Evolutionary conservation across 2,888 invertebrate species (phyloP), one percentile per base, ranked within the genome.

Genomic region (Napeogenes sylphis): DNA sequence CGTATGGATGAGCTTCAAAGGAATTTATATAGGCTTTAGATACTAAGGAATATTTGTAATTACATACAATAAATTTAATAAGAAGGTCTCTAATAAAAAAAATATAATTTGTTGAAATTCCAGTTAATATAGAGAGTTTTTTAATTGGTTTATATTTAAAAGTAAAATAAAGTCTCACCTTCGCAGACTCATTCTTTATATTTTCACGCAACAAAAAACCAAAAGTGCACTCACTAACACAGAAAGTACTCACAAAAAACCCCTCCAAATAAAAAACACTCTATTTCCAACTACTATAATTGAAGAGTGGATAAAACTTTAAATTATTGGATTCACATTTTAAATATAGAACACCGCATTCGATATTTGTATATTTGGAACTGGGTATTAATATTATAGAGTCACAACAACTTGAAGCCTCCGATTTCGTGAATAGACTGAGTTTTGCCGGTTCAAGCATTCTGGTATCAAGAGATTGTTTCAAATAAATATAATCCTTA

Each of bases 381-480:
- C 62, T 54, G 54, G 56, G 45, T 62, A 60, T 64, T 54, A 59
- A 67, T 63, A 68, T 56, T 58, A 63, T 45, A 68, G 55, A 68
- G 55, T 61, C 62, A 65, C 68, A 70, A 74, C 78, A 76, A 76
- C 75, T 72, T 74, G 63, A 71, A 73, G 72, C 74, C 70, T 70
- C 76, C 74, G 68, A 74, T 72, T 75, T 76, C 76, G 69, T 74
- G 71, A 73, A 71, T 72, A 72, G 68, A 79, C 79, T 79, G 79
- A 76, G 70, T 75, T 73, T 71, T 66, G 70, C 70, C 68, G 69
- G 67, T 62, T 68, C 63, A 69, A 67, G 65, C 57, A 65, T 61
- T 67, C 63, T 51, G 55, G 56, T 59, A 63, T 61, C 57, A 63
- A 59, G 55, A 47, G 21, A 4, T 10, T 21, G 10, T 8, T 35